Base-by-base conservation (phyloP, 2,888 invertebrate genomes). In the Hoplodrina ambigua region DNA sequence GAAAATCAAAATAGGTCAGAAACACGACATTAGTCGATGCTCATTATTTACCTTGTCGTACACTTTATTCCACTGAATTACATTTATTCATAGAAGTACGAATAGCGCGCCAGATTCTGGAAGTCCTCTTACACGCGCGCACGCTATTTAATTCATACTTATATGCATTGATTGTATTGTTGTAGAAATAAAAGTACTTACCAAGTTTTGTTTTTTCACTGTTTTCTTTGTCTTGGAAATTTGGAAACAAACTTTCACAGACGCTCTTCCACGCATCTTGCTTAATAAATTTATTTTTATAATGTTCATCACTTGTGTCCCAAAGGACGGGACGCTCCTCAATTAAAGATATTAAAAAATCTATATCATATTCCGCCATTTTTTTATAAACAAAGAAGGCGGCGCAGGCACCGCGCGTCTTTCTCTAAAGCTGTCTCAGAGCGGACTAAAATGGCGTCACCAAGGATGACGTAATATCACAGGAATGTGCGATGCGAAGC, bases 281-380 rank as follows among this genome's bases (percentile, higher is more conserved):
- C 62, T 71, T 71, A 53, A 71, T 62, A 49, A 66, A 80, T 84
- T 84, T 83, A 54, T 83, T 81, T 79, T 78, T 81, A 79, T 80
- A 82, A 81, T 81, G 67, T 70, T 84, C 84, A 70, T 80, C 73
- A 80, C 80, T 83, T 69, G 75, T 80, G 79, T 82, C 79, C 81
- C 78, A 81, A 79, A 83, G 63, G 72, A 80, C 78, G 53, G 75
- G 77, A 68, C 46, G 46, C 46, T 59, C 71, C 72, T 68, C 67
- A 75, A 75, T 71, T 64, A 78, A 46, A 46, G 60, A 70, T 65
- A 65, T 78, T 66, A 81, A 78, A 78, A 81, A 81, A 79, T 81
- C 79, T 68, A 79, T 73, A 71, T 83, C 81, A 71, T 80, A 79
- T 60, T 75, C 78, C 57, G 78, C 69, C 76, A 77, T 80, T 76